A percentile compares a stretch with the other conserved stretches of the same genome.
Evolutionary conservation across 1,140 invertebrate species (phyloP).

Genomic region (Pomacea maculata): DNA sequence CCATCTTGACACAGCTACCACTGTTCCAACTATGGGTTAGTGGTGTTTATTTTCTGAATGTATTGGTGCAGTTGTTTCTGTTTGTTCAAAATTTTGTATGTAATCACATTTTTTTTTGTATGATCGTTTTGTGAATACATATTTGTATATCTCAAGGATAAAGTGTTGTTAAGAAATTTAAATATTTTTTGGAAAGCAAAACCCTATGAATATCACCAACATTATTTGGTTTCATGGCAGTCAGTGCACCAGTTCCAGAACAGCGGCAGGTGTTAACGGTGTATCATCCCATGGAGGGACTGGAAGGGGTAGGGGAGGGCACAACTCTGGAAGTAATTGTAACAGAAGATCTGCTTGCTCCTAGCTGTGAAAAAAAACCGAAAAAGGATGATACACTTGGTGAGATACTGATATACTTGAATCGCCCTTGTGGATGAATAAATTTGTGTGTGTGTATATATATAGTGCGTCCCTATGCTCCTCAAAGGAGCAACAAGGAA

Average conservation of each 20-base stretch:
- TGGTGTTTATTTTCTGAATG: neutral
- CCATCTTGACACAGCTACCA: conserved; percentile 66
- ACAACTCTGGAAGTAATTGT: conserved; percentile 54
- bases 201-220: neutral
- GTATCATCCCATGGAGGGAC: conserved; percentile 47
- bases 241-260: neutral
- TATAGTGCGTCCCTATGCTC: neutral
- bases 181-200: conserved; percentile 8
- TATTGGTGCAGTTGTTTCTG: neutral
- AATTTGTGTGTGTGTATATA: neutral
- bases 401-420: conserved; percentile 12
- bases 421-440: neutral
- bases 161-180: neutral
- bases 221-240: too few relatives aligned
- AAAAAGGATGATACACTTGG: conserved; percentile 54
- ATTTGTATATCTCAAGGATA: neutral
- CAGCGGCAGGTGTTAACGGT: conserved; percentile 51
- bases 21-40: conserved; percentile 8
- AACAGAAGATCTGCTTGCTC: conserved; percentile 42
- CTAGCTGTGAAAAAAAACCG: conserved; percentile 43
- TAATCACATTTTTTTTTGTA: too few relatives aligned
- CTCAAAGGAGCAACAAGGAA: too few relatives aligned
- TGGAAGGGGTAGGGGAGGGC: conserved; percentile 33
- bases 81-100: too few relatives aligned
- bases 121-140: neutral